Conservation (phyloP, 1,140 invertebrate species). For the Pseudobourletiella spinata region DNA sequence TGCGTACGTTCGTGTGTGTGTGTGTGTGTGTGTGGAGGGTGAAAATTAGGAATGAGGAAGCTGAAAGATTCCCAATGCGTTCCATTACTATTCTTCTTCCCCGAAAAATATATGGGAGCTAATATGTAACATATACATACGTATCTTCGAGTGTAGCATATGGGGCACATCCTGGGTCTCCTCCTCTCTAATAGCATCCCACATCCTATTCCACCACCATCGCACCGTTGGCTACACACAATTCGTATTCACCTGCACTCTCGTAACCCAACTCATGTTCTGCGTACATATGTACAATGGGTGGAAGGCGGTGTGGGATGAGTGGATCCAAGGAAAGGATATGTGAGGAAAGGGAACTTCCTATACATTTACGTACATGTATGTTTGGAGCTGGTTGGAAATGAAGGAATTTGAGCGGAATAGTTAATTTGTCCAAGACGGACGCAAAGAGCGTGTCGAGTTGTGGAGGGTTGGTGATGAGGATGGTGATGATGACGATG, state of each 20-base stretch:
- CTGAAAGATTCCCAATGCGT: neutral
- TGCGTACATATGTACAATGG: neutral
- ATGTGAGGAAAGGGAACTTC: neutral
- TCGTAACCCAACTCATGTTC: neutral
- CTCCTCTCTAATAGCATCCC: neutral
- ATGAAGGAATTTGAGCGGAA: constrained; percentile 6
- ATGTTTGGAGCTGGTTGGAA: too few species aligned
- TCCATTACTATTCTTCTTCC: neutral
- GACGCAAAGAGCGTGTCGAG: neutral
- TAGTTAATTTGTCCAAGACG: constrained; percentile 7
- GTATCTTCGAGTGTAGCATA: too few species aligned
- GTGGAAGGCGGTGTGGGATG: neutral
- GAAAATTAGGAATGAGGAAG: neutral
- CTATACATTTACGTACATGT: neutral
- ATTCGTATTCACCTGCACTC: neutral
- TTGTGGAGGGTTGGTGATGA: neutral
- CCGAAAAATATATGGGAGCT: neutral
- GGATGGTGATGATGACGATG: neutral
- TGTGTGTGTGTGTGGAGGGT: constrained; percentile 1
- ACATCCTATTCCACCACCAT: neutral
- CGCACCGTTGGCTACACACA: neutral
- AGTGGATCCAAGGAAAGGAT: neutral
- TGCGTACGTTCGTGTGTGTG: too few species aligned
- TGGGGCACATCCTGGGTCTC: neutral
- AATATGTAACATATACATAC: too few species aligned